Conservation (phyloP, 2,797 vertebrate genomes). For the Rousettus madagascariensis region DNA sequence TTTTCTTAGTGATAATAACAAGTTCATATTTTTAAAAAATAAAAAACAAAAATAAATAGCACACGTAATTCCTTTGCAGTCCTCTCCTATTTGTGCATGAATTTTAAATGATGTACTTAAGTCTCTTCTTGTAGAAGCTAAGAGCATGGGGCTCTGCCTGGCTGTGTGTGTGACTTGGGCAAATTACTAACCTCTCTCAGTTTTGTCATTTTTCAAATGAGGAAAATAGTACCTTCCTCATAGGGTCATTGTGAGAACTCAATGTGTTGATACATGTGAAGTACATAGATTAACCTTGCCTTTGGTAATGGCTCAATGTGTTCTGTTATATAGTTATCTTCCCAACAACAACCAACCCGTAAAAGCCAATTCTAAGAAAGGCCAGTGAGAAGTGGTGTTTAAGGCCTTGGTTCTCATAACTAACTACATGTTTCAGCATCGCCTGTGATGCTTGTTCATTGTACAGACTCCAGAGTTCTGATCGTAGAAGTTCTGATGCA, state of each 20-base stretch:
- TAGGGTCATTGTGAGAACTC: background rate
- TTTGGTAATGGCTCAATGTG: background rate
- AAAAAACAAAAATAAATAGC: background rate
- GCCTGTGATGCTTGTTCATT: background rate
- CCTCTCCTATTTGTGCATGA: background rate
- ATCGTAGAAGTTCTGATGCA: background rate
- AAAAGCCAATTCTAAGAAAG: constrained; percentile 20
- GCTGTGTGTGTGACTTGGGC: background rate
- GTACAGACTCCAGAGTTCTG: background rate
- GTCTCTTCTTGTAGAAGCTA: background rate
- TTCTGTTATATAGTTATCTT: background rate
- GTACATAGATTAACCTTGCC: background rate
- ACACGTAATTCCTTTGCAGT: background rate
- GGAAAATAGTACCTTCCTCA: background rate
- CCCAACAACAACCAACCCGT: background rate
- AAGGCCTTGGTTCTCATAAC: background rate
- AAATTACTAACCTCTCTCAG: constrained; percentile 17
- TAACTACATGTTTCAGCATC: background rate
- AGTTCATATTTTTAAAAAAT: background rate
- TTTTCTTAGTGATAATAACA: background rate
- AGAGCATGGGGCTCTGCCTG: background rate
- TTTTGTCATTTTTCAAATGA: constrained; percentile 23
- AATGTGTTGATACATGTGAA: background rate
- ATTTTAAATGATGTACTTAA: background rate
- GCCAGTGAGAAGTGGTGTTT: background rate